Evolutionary conservation across 2,888 invertebrate genomes (phyloP), one percentile per base, ranked within the genome.

Genomic region (Nephrotoma appendiculata): DNA sequence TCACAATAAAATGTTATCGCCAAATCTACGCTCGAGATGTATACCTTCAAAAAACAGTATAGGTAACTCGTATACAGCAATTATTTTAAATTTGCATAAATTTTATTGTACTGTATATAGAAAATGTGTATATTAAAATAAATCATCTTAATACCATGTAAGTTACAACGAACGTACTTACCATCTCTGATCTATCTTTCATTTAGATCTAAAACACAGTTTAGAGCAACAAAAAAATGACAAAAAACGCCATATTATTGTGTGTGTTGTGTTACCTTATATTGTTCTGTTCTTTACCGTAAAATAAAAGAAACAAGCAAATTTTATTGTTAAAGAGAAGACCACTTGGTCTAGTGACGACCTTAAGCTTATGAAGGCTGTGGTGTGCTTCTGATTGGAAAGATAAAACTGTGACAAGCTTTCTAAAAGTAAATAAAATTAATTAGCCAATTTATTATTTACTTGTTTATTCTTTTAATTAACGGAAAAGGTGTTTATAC

Each of bases 371-470:
- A 42, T n/a, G 86, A 86, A 87, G 86, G 87, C 48, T 86, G 7
- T 11, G 83, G 42, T 87, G 87, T 43, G 19, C 85, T 84, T 44
- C 86, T 86, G 87, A 87, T 86, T 85, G 87, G 87, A 87, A 87
- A 87, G 87, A 87, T 87, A 44, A 85, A 71, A 71, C 19, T 71
- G 71, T 71, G 71, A 71, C 71, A 71, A 71, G 71, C 71, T 71
- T 71, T 71, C 71, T 71, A 71, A 71, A 71, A 31, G 71, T 71
- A 71, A 71, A 71, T 71, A 71, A 71, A 57, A 71, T 12, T 71
- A 71, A 71, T 71, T 71, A 71, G 31, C 71, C 71, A 71, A 71
- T 71, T 71, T 71, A 71, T 31, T 31, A 71, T 71, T 31, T 71
- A 6, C 71, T 71, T 71, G 6, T 31, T 7, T 9, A 31, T 31